Percentiles rank a stretch among this genome's conserved stretches.
Evolutionary conservation across 2,888 invertebrate genomes (phyloP).

Genomic region (Prostheceraeus crozeri): DNA sequence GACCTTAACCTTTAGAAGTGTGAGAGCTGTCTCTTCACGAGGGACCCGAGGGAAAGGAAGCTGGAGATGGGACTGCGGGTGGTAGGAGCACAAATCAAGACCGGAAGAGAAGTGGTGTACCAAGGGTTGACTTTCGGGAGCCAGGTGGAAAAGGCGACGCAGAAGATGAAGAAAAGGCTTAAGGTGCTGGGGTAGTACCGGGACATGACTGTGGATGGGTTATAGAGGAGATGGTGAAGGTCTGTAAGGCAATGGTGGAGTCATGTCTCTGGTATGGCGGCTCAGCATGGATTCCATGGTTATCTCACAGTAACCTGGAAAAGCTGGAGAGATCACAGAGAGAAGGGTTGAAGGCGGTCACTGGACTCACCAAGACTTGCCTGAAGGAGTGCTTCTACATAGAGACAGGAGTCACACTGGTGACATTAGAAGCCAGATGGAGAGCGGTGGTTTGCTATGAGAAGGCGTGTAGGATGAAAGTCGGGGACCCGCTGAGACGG

Average conservation of each 20-base stretch:
- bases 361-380: slow-evolving; percentile 11
- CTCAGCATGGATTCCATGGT: slow-evolving; percentile 24
- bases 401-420: neutral
- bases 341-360: neutral
- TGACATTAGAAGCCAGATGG: neutral
- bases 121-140: slow-evolving; percentile 6
- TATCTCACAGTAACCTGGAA: neutral
- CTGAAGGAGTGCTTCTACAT: neutral
- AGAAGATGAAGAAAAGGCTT: neutral
- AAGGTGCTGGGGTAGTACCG: slow-evolving; percentile 4
- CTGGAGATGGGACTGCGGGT: neutral
- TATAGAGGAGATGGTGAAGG: neutral
- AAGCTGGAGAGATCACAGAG: slow-evolving; percentile 17
- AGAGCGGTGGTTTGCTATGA: slow-evolving; percentile 12
- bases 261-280: slow-evolving; percentile 9
- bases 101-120: slow-evolving; percentile 1
- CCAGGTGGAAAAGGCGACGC: neutral
- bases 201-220: slow-evolving; percentile 11
- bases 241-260: slow-evolving; percentile 19
- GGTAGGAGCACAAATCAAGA: slow-evolving; percentile 4
- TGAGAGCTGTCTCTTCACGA: neutral
- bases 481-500: too few relatives aligned
- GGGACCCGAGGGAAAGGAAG: neutral
- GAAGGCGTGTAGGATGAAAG: too few relatives aligned
- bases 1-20: neutral